Evolutionary conservation across 2,113 vertebrate species (phyloP).

Genomic region (Isurus oxyrinchus): DNA sequence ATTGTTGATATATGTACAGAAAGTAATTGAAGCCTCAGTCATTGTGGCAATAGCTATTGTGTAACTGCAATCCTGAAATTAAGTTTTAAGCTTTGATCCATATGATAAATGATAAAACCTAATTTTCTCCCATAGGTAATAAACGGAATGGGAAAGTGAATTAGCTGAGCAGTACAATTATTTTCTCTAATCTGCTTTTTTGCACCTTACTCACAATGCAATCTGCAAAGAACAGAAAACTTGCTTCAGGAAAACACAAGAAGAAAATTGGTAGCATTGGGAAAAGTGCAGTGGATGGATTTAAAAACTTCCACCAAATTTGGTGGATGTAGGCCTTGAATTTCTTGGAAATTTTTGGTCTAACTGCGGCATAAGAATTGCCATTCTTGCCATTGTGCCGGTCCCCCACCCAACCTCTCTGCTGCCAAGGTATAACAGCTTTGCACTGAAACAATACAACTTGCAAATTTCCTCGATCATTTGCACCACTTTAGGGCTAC

Average conservation of each 20-base stretch:
- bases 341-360: background rate
- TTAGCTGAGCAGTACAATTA: background rate
- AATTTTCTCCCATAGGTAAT: background rate
- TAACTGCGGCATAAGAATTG: background rate
- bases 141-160: background rate
- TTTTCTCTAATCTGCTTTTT: conserved; percentile 21
- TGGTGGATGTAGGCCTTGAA: background rate
- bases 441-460: background rate
- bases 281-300: background rate
- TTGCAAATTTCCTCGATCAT: background rate
- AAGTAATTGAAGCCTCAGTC: background rate
- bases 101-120: background rate
- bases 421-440: background rate
- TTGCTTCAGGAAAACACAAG: background rate
- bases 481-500: background rate
- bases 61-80: background rate
- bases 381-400: background rate
- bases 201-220: background rate
- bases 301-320: background rate
- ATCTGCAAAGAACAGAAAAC: background rate
- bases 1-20: background rate
- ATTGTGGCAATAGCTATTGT: background rate
- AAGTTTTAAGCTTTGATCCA: background rate
- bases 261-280: background rate
- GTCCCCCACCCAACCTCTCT: background rate